Percentiles rank a stretch among this genome's conserved stretches.
phyloP scores from a whole-genome alignment of 2,113 vertebrate genomes.

The Grallaria varia region DNA sequence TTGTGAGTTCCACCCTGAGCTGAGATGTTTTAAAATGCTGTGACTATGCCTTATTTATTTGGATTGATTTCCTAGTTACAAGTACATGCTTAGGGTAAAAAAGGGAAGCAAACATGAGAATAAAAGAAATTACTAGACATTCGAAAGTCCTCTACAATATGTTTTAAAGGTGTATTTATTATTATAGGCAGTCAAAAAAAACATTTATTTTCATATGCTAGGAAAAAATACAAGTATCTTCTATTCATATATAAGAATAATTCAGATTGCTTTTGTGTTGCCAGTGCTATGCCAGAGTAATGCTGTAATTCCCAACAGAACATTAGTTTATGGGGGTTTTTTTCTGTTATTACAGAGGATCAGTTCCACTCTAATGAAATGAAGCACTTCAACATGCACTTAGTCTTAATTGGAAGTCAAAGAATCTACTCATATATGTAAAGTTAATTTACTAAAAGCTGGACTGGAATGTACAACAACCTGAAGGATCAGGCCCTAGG shows the following conservation, averaged over 20 bases:
- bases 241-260: background rate
- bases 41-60: background rate
- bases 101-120: background rate
- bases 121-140: background rate
- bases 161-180: background rate
- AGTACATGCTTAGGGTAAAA: background rate
- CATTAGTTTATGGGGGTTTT: background rate
- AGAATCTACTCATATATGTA: background rate
- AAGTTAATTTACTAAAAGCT: conserved; percentile 9
- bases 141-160: background rate
- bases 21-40: background rate
- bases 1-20: background rate
- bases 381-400: background rate
- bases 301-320: background rate
- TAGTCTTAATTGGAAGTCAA: conserved; percentile 15
- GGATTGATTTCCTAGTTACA: background rate
- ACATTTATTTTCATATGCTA: background rate
- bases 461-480: background rate
- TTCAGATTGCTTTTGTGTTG: background rate
- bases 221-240: background rate
- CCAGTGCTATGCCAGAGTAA: background rate
- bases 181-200: background rate
- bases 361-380: background rate
- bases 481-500: background rate
- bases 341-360: background rate